A percentile compares a stretch with the other conserved stretches of the same genome.
These are phyloP conservation scores for Theocolax elegans DNA, from an alignment of 1,140 invertebrate species.

Conservation along the genomic window DNA sequence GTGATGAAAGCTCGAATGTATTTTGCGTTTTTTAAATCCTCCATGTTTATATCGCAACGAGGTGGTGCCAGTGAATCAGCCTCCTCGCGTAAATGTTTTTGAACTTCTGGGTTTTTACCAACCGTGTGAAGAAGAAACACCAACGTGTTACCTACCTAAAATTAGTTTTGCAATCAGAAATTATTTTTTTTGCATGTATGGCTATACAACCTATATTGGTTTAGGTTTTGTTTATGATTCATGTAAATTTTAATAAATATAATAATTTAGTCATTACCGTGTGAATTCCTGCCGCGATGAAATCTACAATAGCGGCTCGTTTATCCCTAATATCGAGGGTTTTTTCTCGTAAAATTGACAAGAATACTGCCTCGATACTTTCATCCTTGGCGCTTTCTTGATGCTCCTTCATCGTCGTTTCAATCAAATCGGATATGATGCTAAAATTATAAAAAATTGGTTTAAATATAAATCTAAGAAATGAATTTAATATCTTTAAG, in stretches of 20 bases:
- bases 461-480: constrained; percentile 3
- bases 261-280: constrained; percentile 69
- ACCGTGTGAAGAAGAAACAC: constrained; percentile 83
- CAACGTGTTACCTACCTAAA: constrained; percentile 83
- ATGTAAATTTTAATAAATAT: constrained; percentile 2
- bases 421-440: constrained; percentile 82
- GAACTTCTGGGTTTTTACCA: constrained; percentile 75
- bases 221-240: too few species aligned
- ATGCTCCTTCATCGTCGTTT: constrained; percentile 70
- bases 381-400: constrained; percentile 65
- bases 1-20: constrained; percentile 88
- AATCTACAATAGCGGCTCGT: constrained; percentile 86
- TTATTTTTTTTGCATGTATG: neutral
- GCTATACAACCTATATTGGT: too few species aligned
- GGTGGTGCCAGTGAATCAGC: constrained; percentile 70
- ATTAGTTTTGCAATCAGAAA: constrained; percentile 3
- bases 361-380: constrained; percentile 78
- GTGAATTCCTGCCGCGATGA: constrained; percentile 87
- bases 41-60: constrained; percentile 70
- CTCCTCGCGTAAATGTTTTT: constrained; percentile 82
- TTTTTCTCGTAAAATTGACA: constrained; percentile 78
- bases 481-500: neutral
- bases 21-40: constrained; percentile 73
- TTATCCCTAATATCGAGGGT: constrained; percentile 82
- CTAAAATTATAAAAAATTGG: constrained; percentile 63